Base-by-base conservation (phyloP, 2,888 invertebrate species). In the Sarcophaga rosellei region DNA sequence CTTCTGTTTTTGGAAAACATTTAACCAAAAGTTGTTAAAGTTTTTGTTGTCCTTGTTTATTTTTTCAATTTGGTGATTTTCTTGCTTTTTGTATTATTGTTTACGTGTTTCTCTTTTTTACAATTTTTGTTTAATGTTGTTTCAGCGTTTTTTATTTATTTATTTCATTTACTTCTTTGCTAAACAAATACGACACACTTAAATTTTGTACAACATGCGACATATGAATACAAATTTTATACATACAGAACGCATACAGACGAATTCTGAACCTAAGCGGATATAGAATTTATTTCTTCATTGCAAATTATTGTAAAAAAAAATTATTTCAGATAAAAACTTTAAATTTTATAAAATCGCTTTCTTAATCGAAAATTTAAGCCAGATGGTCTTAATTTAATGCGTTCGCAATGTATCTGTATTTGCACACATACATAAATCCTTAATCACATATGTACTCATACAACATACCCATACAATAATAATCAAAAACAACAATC, bases 121-220 rank as follows among this genome's bases (percentile, higher is more conserved):
- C 2, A 10, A 2, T 8, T 74, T 65, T 81, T 65, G 53, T 78
- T 81, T 44, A 78, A 85, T 81, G 59, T 73, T 61, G 47, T 85
- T 81, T 81, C 77, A 81, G 72, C 72, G 25, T 76, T 84, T 76
- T 81, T 72, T n/a, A 25, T 68, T 81, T 53, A 57, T 68, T 80
- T 84, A 73, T 80, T 84, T 81, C 76, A 73, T 74, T 73, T 73
- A 77, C 45, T 73, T 81, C 76, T 85, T 85, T 77, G 44, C 68
- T 82, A 75, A 61, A 47, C 78, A 85, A 74, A 74, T 74, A 81
- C 81, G 69, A 85, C 77, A 85, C 77, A 85, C 85, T 85, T 81
- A 73, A 81, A 61, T 81, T 85, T 69, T 12, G 59, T 47, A 69
- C 73, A 81, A 85, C 85, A 78, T 85, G 85, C 85, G 74, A 81